Base-by-base conservation (phyloP, 2,797 vertebrate genomes). In the Sebastes oblongus region DNA sequence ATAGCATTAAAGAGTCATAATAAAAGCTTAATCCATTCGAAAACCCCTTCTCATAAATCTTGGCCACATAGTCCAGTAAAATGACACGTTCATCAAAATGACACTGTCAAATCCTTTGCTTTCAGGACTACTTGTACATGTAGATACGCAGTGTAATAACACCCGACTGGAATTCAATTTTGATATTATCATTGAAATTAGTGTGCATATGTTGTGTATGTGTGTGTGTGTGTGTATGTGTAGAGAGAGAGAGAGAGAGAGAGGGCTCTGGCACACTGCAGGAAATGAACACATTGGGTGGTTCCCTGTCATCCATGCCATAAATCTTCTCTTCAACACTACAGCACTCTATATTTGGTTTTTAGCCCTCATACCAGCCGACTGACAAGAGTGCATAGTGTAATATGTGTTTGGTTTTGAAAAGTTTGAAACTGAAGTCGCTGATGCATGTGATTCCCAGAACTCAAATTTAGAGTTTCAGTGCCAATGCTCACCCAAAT, bases 281-380 rank as follows among this genome's bases (percentile, higher is more conserved):
- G 79, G 84, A 89, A 85, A 89, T 83, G 24, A 87, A 84, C 78
- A 76, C 76, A 59, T 65, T 29, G 59, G 77, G 71, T 80, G 73
- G 73, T 82, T 81, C 25, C 70, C 76, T 66, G 58, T 81, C 59
- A 2, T 84, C 72, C 42, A 6, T 1, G 5, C 54, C 29, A 75
- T 88, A 68, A 88, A 86, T 88, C 78, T 83, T 81, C 58, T 74
- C 46, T 67, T 85, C 65, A 72, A 52, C 65, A 52, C 75, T 20
- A 9, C 32, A 61, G 25, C 29, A 11, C 36, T 73, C 10, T 12
- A 34, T 66, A 78, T 80, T 87, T 66, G 2, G 10, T 56, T 72
- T 85, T 58, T 14, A 80, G 79, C 52, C 78, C 77, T 84, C 65
- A 82, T 54, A 80, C 73, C 50, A 69, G 58, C 54, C 52, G 10